These are phyloP conservation scores for Chymomyza procnemis DNA, from an alignment of 2,888 invertebrate species.

Conservation along the genomic window DNA sequence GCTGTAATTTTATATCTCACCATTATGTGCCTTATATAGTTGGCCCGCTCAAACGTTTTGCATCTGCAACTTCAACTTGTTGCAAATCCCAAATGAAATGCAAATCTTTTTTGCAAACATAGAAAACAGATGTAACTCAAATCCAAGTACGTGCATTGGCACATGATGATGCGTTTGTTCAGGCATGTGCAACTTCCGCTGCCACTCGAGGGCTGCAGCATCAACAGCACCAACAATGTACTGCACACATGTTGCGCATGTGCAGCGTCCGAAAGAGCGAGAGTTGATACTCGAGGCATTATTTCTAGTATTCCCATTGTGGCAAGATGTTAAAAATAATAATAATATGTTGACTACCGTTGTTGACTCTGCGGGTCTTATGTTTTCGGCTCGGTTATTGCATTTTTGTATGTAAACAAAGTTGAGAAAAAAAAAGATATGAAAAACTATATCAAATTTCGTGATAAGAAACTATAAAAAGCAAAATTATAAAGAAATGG, in stretches of 20 bases:
- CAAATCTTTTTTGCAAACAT: neutral
- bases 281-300: slow-evolving; percentile 3
- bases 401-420: slow-evolving; percentile 18
- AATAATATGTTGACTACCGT: neutral
- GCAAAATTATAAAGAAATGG: slow-evolving; percentile 16
- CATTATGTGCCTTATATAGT: too few species aligned
- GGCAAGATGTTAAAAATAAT: neutral
- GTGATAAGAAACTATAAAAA: slow-evolving; percentile 33
- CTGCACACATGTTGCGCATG: slow-evolving; percentile 57
- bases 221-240: slow-evolving; percentile 21
- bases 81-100: neutral
- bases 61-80: neutral
- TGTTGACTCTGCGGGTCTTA: neutral
- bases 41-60: neutral
- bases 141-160: neutral
- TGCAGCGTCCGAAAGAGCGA: slow-evolving; percentile 38
- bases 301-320: neutral
- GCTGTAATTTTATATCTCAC: neutral
- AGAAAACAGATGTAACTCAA: neutral
- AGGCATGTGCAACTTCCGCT: slow-evolving; percentile 51
- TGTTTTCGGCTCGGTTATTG: slow-evolving; percentile 44
- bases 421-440: slow-evolving; percentile 38
- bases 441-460: slow-evolving; percentile 32
- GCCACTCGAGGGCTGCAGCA: slow-evolving; percentile 4
- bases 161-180: slow-evolving; percentile 20